phyloP scores from a whole-genome alignment of 2,113 vertebrate species.

The Thymallus thymallus region DNA sequence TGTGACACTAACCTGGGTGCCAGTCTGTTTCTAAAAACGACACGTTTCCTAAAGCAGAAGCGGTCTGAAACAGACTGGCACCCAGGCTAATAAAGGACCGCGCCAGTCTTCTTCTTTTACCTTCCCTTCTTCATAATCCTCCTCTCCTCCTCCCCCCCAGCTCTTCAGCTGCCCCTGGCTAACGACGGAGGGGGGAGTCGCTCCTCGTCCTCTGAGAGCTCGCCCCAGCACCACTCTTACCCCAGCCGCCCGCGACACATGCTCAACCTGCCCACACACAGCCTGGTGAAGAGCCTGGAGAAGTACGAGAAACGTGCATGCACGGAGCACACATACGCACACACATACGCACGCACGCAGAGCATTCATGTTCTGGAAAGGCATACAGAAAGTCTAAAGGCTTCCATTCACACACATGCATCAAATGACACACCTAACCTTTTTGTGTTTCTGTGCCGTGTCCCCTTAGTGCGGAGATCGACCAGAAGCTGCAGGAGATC shows the following conservation, averaged over 20 bases:
- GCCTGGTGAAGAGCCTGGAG: conserved; percentile 85
- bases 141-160: conserved; percentile 50
- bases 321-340: no score
- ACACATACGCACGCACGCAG: no score
- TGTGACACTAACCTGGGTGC: no score
- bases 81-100: neutral
- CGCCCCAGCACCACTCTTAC: conserved; percentile 83
- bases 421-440: neutral
- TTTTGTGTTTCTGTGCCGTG: neutral
- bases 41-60: no score
- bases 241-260: conserved; percentile 82
- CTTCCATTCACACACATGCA: neutral
- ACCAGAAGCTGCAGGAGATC: conserved; percentile 94
- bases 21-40: no score
- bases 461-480: conserved; percentile 84
- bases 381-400: no score
- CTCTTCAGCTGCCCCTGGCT: conserved; percentile 86
- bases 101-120: conserved; percentile 11
- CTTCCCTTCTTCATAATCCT: neutral
- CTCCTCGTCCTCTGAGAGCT: conserved; percentile 84
- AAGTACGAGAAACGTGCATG: conserved; percentile 70
- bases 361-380: no score
- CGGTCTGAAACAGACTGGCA: neutral
- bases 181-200: conserved; percentile 87
- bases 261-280: conserved; percentile 81